Evolutionary conservation across 2,888 invertebrate species (phyloP).

Genomic region (Heteromyza rotundicornis): DNA sequence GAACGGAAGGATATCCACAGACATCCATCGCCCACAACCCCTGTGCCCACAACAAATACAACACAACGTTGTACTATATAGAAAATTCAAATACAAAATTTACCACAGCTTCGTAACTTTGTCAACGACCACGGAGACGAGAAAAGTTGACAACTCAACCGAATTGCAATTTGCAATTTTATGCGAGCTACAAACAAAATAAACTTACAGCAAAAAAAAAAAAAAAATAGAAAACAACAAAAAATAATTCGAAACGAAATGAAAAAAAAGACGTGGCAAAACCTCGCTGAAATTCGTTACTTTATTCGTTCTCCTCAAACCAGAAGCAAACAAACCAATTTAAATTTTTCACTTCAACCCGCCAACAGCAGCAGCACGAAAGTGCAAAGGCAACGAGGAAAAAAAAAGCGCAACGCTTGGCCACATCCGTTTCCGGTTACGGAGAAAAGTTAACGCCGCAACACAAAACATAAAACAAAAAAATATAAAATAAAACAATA

Average conservation of each 20-base stretch:
- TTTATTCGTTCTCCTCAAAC: no score
- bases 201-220: constrained; percentile 26
- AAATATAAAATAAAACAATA: neutral
- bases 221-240: constrained; percentile 27
- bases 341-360: constrained; percentile 43
- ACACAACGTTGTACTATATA: constrained; percentile 35
- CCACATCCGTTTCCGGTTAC: constrained; percentile 31
- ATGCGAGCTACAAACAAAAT: constrained; percentile 37
- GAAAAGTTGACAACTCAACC: constrained; percentile 34
- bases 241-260: constrained; percentile 1
- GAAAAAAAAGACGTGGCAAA: constrained; percentile 10
- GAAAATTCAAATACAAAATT: constrained; percentile 52
- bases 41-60: constrained; percentile 22
- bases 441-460: neutral
- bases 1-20: constrained; percentile 21
- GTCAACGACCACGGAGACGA: constrained; percentile 38
- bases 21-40: constrained; percentile 13
- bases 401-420: constrained; percentile 29
- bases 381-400: neutral
- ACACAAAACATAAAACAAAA: no score
- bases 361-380: no score
- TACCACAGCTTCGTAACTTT: constrained; percentile 50
- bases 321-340: constrained; percentile 48
- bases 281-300: neutral
- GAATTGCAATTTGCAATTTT: constrained; percentile 56